Percentiles rank a stretch among this genome's conserved stretches.
Conservation (phyloP, 2,888 invertebrate genomes). For the Phoenoteleia sp. region DNA sequence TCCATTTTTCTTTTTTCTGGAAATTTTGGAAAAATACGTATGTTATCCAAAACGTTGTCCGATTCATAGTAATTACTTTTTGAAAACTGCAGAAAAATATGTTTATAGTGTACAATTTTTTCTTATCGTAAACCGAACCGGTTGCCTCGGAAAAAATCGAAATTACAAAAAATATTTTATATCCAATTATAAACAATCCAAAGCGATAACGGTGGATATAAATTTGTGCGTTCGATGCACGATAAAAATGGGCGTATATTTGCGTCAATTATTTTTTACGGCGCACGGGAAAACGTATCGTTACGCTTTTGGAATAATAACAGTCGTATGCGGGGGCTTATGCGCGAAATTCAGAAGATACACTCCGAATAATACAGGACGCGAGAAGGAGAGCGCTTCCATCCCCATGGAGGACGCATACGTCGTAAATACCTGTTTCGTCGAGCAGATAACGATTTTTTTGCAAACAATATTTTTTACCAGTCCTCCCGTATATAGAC, state of each 20-base stretch:
- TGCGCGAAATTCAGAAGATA: conserved; percentile 53
- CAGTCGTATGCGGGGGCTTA: conserved; percentile 8
- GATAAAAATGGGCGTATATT: conserved; percentile 56
- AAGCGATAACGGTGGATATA: conserved; percentile 22
- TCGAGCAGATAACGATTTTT: conserved; percentile 73
- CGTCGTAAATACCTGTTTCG: conserved; percentile 73
- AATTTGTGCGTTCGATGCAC: conserved; percentile 25
- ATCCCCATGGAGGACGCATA: conserved; percentile 59
- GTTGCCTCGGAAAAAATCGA: not conserved
- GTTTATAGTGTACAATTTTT: no score
- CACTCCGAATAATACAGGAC: conserved; percentile 15
- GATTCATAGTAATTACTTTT: no score
- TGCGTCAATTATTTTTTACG: conserved; percentile 64
- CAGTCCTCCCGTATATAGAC: conserved; percentile 44
- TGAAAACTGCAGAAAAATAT: not conserved
- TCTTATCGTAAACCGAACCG: not conserved
- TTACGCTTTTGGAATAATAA: conserved; percentile 47
- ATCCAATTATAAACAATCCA: conserved; percentile 46
- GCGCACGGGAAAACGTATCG: conserved; percentile 20
- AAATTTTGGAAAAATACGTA: no score
- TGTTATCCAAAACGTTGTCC: no score
- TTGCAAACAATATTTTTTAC: conserved; percentile 69
- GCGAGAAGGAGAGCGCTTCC: conserved; percentile 40
- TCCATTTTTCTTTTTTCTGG: no score
- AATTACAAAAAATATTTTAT: not conserved